These are phyloP conservation scores for Phaedon cochleariae DNA, from an alignment of 2,888 invertebrate genomes.

Conservation along the genomic window DNA sequence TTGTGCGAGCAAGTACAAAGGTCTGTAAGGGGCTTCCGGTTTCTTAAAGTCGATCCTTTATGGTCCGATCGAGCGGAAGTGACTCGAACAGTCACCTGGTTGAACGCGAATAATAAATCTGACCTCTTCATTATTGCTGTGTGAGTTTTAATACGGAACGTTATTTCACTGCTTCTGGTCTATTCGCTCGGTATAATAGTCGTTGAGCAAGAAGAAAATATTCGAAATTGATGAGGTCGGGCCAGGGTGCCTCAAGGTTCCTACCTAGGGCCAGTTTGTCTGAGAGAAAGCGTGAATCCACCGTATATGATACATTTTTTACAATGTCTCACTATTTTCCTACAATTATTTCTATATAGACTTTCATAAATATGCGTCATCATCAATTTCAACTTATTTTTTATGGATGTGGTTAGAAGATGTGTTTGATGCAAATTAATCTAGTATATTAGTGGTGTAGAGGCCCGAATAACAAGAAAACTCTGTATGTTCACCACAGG, in stretches of 20 bases:
- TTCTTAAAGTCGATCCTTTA: constrained; percentile 49
- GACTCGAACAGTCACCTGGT: constrained; percentile 57
- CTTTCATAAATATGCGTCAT: no score
- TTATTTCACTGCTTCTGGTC: constrained; percentile 26
- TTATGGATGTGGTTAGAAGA: no score
- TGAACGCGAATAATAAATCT: constrained; percentile 54
- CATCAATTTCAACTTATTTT: no score
- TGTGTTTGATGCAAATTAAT: no score
- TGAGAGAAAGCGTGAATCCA: no score
- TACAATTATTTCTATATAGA: no score
- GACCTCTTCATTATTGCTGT: constrained; percentile 50
- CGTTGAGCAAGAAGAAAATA: background rate
- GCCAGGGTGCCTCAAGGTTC: background rate
- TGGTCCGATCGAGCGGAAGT: constrained; percentile 57
- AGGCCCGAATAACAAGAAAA: no score
- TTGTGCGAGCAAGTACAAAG: constrained; percentile 29
- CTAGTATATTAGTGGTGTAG: no score
- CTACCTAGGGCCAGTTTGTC: background rate
- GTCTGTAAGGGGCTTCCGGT: constrained; percentile 46
- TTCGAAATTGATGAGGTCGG: background rate
- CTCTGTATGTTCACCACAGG: no score
- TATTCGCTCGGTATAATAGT: constrained; percentile 19
- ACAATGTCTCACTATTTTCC: no score
- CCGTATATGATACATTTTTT: background rate
- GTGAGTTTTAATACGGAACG: constrained; percentile 33